Conservation (phyloP, 2,888 invertebrate species). For the Andrena bicolor region DNA sequence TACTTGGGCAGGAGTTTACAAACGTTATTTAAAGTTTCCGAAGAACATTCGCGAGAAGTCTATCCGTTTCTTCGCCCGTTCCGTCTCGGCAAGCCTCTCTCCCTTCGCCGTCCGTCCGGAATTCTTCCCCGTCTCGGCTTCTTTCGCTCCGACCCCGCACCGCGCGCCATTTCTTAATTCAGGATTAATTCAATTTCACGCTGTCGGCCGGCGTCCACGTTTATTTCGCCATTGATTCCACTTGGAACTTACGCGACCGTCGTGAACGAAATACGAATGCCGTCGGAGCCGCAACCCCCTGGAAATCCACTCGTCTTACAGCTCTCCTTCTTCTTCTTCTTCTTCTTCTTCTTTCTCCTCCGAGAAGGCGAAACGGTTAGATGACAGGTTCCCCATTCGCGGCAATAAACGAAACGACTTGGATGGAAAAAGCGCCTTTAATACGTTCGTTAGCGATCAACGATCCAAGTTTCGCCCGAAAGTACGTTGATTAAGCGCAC, state of each 20-base stretch:
- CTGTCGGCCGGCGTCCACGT: slow-evolving; percentile 66
- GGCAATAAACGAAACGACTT: slow-evolving; percentile 49
- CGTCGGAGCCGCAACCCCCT: neutral
- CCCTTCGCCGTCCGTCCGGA: neutral
- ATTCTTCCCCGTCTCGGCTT: slow-evolving; percentile 25
- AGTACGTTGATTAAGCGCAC: slow-evolving; percentile 60
- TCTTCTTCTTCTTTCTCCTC: too few relatives aligned
- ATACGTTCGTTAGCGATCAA: slow-evolving; percentile 59
- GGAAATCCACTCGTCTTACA: slow-evolving; percentile 14
- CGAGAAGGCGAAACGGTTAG: slow-evolving; percentile 1
- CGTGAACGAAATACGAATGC: slow-evolving; percentile 43
- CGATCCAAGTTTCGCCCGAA: slow-evolving; percentile 59
- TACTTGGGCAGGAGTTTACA: slow-evolving; percentile 73
- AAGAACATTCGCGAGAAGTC: slow-evolving; percentile 57
- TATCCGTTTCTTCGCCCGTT: slow-evolving; percentile 15
- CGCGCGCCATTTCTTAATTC: slow-evolving; percentile 70
- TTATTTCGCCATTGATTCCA: slow-evolving; percentile 64
- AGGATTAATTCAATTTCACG: slow-evolving; percentile 78
- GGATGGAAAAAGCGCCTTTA: slow-evolving; percentile 37
- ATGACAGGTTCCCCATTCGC: slow-evolving; percentile 19
- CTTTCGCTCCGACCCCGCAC: slow-evolving; percentile 23
- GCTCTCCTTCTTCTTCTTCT: slow-evolving; percentile 6
- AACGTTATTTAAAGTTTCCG: slow-evolving; percentile 78
- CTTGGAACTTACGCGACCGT: slow-evolving; percentile 34
- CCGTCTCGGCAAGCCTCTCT: neutral